These are phyloP conservation scores for Polypterus bichir DNA, from an alignment of 2,113 vertebrate species.

Conservation along the genomic window DNA sequence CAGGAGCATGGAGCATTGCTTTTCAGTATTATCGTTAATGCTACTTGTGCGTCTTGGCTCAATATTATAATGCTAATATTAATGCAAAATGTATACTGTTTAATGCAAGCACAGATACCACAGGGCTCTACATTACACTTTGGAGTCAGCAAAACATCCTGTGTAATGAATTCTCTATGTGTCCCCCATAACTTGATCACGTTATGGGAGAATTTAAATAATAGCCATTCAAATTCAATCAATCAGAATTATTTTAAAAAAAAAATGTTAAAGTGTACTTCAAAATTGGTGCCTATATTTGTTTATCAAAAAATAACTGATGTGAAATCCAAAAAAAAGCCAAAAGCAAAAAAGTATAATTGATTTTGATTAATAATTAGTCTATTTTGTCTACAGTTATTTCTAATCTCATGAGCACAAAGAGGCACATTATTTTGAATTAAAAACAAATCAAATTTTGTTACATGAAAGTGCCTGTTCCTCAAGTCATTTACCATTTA, in stretches of 20 bases:
- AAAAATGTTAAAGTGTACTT: slow-evolving; percentile 54
- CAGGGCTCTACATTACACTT: slow-evolving; percentile 55
- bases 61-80: slow-evolving; percentile 20
- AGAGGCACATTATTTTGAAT: slow-evolving; percentile 24
- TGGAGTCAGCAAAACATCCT: too few relatives aligned
- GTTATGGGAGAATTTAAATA: slow-evolving; percentile 36
- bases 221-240: slow-evolving; percentile 46
- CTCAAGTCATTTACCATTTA: slow-evolving; percentile 36
- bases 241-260: slow-evolving; percentile 30
- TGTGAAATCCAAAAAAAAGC: slow-evolving; percentile 18
- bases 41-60: slow-evolving; percentile 24
- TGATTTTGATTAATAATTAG: slow-evolving; percentile 33
- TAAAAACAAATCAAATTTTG: slow-evolving; percentile 18
- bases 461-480: slow-evolving; percentile 59
- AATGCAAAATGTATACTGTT: slow-evolving; percentile 19
- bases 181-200: slow-evolving; percentile 22
- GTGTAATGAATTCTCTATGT: not conserved
- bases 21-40: slow-evolving; percentile 31
- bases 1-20: slow-evolving; percentile 25
- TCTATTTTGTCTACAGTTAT: slow-evolving; percentile 21
- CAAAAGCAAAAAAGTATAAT: slow-evolving; percentile 33
- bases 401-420: slow-evolving; percentile 43
- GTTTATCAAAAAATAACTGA: slow-evolving; percentile 27
- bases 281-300: slow-evolving; percentile 59
- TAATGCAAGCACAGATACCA: slow-evolving; percentile 35